Evolutionary conservation across 2,113 vertebrate genomes (phyloP).

Genomic region (Rhinolophus ferrumequinum): DNA sequence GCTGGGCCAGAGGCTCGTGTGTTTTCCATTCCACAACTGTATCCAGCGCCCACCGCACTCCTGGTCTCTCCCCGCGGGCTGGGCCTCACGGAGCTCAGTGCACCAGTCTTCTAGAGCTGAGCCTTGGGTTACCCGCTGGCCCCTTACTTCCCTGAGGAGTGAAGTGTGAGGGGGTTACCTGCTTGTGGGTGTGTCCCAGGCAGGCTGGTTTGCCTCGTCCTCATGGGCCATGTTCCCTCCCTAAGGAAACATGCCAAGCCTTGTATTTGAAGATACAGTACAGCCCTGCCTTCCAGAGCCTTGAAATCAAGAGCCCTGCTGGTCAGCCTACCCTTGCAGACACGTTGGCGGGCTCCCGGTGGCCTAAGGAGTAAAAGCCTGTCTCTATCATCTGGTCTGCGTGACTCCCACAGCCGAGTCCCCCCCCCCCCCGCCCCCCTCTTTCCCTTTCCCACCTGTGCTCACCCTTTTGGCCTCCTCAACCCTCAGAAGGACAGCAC

Average conservation of each 20-base stretch:
- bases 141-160: background rate
- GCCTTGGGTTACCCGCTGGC: too few relatives aligned
- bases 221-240: background rate
- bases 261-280: background rate
- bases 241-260: background rate
- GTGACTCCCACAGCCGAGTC: background rate
- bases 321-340: background rate
- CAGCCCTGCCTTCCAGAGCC: background rate
- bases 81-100: background rate
- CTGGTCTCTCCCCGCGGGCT: background rate
- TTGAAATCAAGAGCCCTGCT: background rate
- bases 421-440: too few relatives aligned
- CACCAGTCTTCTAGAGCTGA: background rate
- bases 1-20: background rate
- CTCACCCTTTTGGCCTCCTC: background rate
- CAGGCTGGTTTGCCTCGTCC: background rate
- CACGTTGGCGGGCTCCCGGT: background rate
- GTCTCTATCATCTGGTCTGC: background rate
- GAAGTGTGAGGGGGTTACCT: background rate
- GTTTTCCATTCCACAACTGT: background rate
- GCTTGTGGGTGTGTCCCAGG: background rate
- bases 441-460: background rate
- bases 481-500: background rate
- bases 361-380: background rate
- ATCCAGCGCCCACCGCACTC: background rate